Conservation (phyloP, 2,113 vertebrate genomes). For the Zapornia atra region DNA sequence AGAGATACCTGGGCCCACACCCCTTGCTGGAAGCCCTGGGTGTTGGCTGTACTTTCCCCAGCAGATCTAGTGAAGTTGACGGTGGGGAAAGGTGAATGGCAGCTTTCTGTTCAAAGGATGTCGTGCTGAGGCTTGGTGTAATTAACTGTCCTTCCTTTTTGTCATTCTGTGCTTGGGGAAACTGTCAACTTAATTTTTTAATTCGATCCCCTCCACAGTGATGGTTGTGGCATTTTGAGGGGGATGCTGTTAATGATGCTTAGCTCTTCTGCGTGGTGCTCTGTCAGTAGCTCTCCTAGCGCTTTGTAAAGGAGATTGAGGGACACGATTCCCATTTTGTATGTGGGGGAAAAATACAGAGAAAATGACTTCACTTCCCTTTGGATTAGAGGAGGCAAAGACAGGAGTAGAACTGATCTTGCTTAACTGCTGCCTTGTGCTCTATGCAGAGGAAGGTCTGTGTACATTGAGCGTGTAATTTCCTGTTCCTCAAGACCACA, state of each 20-base stretch:
- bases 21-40: rapidly evolving
- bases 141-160: not conserved
- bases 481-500: not conserved
- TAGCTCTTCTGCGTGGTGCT: not conserved
- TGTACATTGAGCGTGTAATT: not conserved
- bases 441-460: not conserved
- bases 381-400: not conserved
- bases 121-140: not conserved
- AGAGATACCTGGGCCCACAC: not conserved
- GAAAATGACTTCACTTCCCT: not conserved
- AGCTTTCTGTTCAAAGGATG: not conserved
- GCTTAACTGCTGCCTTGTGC: not conserved
- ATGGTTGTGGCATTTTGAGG: constrained; percentile 1
- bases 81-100: not conserved
- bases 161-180: not conserved
- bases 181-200: not conserved
- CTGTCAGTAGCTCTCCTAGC: not conserved
- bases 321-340: not conserved
- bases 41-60: not conserved
- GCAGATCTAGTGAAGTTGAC: not conserved
- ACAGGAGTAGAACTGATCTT: not conserved
- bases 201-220: not conserved
- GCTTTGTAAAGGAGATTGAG: not conserved
- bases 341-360: not conserved
- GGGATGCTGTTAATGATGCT: not conserved